These are phyloP conservation scores for Mesoligia furuncula DNA, from an alignment of 2,888 invertebrate species.

Conservation along the genomic window DNA sequence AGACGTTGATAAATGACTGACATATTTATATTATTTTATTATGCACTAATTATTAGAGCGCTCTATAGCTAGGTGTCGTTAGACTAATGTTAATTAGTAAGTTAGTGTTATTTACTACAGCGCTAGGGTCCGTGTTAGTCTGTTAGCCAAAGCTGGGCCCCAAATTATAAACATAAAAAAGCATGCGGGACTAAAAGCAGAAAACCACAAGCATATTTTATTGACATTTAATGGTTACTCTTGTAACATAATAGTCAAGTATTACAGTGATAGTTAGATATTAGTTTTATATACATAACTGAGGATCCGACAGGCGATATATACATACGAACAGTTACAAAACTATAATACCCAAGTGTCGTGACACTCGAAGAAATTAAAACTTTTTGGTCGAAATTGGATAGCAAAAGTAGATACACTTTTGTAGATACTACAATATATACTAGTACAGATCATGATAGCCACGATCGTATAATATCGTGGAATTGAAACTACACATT, in stretches of 20 bases:
- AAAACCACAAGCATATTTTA: slow-evolving; percentile 88
- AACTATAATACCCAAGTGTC: slow-evolving; percentile 63
- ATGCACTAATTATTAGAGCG: slow-evolving; percentile 39
- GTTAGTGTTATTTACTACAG: slow-evolving; percentile 62
- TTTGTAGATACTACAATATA: slow-evolving; percentile 59
- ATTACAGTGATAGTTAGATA: slow-evolving; percentile 80
- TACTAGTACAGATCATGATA: slow-evolving; percentile 66
- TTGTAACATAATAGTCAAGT: slow-evolving; percentile 81
- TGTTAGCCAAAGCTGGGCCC: slow-evolving; percentile 81
- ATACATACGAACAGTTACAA: slow-evolving; percentile 71
- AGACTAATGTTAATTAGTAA: slow-evolving; percentile 49
- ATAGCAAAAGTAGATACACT: slow-evolving; percentile 59
- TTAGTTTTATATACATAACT: slow-evolving; percentile 76
- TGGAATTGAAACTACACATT: slow-evolving; percentile 52
- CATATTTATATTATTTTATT: background rate
- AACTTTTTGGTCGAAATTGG: slow-evolving; percentile 64
- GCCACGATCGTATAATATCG: slow-evolving; percentile 50
- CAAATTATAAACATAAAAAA: slow-evolving; percentile 75
- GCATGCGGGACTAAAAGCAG: slow-evolving; percentile 89
- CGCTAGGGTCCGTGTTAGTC: slow-evolving; percentile 64
- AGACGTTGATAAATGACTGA: background rate
- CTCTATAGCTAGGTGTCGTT: slow-evolving; percentile 26
- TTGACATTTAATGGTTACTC: slow-evolving; percentile 88
- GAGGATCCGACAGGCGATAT: slow-evolving; percentile 64
- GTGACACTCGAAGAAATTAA: slow-evolving; percentile 58